A percentile compares a stretch with the other conserved stretches of the same genome.
These are phyloP conservation scores for Crossocerus cetratus DNA, from an alignment of 2,888 invertebrate genomes.

Conservation along the genomic window DNA sequence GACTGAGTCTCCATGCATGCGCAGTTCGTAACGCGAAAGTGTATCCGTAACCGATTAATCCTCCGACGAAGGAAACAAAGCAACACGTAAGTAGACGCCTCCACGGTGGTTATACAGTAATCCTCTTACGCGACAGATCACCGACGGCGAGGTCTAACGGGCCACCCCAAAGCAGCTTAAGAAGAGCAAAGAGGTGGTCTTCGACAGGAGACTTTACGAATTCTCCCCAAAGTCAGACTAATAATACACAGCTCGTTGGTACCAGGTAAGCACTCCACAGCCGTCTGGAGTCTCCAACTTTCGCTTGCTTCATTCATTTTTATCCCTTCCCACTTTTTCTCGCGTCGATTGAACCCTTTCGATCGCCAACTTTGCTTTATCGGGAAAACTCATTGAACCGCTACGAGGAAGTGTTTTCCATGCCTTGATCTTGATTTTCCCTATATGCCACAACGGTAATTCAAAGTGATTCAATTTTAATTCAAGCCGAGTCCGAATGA, in stretches of 20 bases:
- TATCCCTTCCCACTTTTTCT: constrained; percentile 26
- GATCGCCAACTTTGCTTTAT: background rate
- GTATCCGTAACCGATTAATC: too few species aligned
- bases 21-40: too few species aligned
- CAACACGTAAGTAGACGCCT: constrained; percentile 8
- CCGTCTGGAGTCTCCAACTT: constrained; percentile 23
- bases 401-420: background rate
- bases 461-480: too few species aligned
- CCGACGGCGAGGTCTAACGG: constrained; percentile 82
- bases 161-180: constrained; percentile 78
- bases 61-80: constrained; percentile 2
- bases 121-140: constrained; percentile 74
- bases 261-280: constrained; percentile 76
- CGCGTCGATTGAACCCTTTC: background rate
- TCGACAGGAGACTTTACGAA: constrained; percentile 90
- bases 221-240: constrained; percentile 72
- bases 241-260: constrained; percentile 74
- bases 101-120: constrained; percentile 24
- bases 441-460: too few species aligned
- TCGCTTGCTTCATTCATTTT: constrained; percentile 38
- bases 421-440: background rate
- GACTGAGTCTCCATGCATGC: too few species aligned
- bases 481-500: too few species aligned
- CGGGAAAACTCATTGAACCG: background rate
- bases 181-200: constrained; percentile 86